These are phyloP conservation scores for Craseonycteris thonglongyai DNA, from an alignment of 2,113 vertebrate species.

Conservation along the genomic window DNA sequence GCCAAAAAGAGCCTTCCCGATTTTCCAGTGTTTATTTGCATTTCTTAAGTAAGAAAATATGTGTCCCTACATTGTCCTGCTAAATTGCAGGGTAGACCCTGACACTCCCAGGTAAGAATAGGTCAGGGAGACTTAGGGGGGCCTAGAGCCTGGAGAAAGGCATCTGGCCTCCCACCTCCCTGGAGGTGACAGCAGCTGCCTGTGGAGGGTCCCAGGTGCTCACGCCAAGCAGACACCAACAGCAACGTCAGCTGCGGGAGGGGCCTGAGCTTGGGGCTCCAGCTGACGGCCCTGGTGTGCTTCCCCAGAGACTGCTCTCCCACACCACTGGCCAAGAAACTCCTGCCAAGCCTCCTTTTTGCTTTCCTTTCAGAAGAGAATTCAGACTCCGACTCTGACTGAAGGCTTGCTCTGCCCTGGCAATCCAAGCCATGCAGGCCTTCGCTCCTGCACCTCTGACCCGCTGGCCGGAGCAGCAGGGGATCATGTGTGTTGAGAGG, in stretches of 20 bases:
- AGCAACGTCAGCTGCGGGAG: neutral
- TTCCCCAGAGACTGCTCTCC: neutral
- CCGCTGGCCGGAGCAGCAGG: neutral
- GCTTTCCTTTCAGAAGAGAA: constrained; percentile 82
- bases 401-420: constrained; percentile 59
- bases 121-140: neutral
- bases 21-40: neutral
- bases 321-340: neutral
- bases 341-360: neutral
- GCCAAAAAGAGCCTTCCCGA: neutral
- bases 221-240: neutral
- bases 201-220: neutral
- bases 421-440: neutral
- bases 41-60: neutral
- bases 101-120: neutral
- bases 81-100: neutral
- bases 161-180: neutral
- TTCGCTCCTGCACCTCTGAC: neutral
- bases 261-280: neutral
- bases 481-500: fast-evolving
- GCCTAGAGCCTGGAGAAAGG: neutral
- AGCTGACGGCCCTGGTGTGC: neutral
- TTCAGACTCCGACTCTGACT: constrained; percentile 90
- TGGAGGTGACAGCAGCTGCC: neutral
- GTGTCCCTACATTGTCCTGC: neutral